These are phyloP conservation scores for Myiozetetes cayanensis DNA, from an alignment of 2,113 vertebrate species.

Conservation along the genomic window DNA sequence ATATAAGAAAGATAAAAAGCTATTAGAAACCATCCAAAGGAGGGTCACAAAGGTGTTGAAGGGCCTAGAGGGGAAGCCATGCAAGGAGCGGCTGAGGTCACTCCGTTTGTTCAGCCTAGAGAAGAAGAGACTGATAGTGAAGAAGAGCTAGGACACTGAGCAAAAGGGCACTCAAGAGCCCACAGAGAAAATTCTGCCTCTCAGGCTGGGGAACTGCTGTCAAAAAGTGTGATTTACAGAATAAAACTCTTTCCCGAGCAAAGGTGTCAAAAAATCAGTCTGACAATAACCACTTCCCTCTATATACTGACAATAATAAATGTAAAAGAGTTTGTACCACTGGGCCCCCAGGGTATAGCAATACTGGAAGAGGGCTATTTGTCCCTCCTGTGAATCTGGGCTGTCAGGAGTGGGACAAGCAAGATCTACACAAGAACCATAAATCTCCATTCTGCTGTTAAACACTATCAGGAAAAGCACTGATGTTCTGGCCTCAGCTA, in stretches of 20 bases:
- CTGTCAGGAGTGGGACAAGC: not conserved
- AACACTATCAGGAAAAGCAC: not conserved
- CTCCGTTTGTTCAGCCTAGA: too few relatives aligned
- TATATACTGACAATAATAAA: not conserved
- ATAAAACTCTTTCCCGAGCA: not conserved
- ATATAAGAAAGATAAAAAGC: too few relatives aligned
- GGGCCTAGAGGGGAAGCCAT: too few relatives aligned
- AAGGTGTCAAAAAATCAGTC: not conserved
- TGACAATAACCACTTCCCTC: not conserved
- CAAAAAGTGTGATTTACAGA: not conserved
- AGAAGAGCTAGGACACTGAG: not conserved
- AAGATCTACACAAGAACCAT: not conserved
- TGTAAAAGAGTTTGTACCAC: not conserved
- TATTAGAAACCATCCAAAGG: too few relatives aligned
- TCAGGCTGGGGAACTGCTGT: not conserved
- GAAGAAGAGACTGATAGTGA: not conserved
- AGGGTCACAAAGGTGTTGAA: too few relatives aligned
- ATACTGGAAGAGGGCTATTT: not conserved
- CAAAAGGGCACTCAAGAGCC: not conserved
- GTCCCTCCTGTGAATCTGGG: not conserved
- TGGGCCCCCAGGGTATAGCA: not conserved
- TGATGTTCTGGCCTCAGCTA: not conserved
- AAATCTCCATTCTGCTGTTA: not conserved
- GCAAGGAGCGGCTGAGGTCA: too few relatives aligned
- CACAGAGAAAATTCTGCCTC: not conserved